These are phyloP conservation scores for Oophaga sylvatica DNA, from an alignment of 2,797 vertebrate genomes.

Conservation along the genomic window DNA sequence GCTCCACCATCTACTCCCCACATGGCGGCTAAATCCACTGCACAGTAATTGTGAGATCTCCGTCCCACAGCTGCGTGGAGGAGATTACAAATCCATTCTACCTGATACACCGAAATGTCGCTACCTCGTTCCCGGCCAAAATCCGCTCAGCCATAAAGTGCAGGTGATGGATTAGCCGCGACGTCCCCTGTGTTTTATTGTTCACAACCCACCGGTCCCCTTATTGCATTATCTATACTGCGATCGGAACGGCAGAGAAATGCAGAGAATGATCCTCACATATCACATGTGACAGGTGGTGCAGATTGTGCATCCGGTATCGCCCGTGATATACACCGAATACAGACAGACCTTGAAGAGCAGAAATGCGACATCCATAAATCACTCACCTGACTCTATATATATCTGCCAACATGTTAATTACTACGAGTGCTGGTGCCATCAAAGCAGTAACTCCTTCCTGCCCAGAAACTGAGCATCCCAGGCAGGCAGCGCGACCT, in stretches of 20 bases:
- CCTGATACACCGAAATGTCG: not conserved
- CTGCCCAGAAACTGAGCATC: not conserved
- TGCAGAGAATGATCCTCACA: conserved; percentile 65
- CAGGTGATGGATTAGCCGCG: conserved; percentile 60
- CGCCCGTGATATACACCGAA: conserved; percentile 62
- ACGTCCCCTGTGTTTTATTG: conserved; percentile 59
- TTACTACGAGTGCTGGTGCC: conserved; percentile 39
- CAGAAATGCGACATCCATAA: conserved; percentile 53
- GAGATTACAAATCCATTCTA: not conserved
- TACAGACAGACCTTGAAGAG: conserved; percentile 66
- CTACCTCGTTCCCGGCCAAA: conserved; percentile 28
- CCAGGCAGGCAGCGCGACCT: not conserved
- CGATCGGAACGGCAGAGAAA: conserved; percentile 64
- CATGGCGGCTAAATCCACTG: not conserved
- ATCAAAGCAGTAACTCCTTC: conserved; percentile 33
- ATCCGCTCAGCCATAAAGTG: conserved; percentile 60
- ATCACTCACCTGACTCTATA: conserved; percentile 60
- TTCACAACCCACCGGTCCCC: conserved; percentile 65
- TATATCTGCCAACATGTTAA: conserved; percentile 62
- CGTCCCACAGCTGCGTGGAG: not conserved
- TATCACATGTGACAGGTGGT: conserved; percentile 67
- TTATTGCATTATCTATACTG: conserved; percentile 63
- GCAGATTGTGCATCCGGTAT: conserved; percentile 64
- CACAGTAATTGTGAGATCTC: not conserved
- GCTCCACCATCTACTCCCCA: not conserved